Conservation (phyloP, 2,113 vertebrate species). For the Corapipo altera region DNA sequence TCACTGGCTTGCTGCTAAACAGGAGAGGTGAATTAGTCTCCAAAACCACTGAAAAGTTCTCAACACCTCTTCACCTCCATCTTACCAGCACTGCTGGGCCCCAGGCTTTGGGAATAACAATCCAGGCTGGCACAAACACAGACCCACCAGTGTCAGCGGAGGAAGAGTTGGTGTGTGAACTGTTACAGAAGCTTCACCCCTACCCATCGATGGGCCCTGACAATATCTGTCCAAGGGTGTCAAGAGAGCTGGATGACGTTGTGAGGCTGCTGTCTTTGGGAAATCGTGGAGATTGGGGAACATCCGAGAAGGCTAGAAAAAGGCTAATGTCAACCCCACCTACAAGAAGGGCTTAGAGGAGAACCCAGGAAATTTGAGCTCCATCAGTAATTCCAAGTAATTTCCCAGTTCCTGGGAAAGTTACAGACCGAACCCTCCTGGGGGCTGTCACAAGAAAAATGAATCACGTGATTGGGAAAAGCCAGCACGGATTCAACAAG, state of each 20-base stretch:
- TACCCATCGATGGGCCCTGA: not conserved
- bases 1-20: not conserved
- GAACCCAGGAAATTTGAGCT: not conserved
- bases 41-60: not conserved
- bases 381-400: not conserved
- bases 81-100: not conserved
- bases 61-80: not conserved
- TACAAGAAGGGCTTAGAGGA: not conserved
- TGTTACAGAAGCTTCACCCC: not conserved
- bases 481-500: not conserved
- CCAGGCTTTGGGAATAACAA: not conserved
- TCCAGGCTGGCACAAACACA: not conserved
- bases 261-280: not conserved
- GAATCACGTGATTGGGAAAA: not conserved
- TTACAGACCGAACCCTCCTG: not conserved
- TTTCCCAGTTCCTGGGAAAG: not conserved
- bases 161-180: not conserved
- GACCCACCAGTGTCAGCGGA: accelerated
- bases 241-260: not conserved
- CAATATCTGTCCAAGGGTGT: not conserved
- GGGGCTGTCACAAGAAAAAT: not conserved
- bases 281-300: not conserved
- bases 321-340: accelerated
- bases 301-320: not conserved
- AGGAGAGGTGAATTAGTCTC: not conserved